These are phyloP conservation scores for Andricus quercusramuli DNA, from an alignment of 2,888 invertebrate species.

Conservation along the genomic window DNA sequence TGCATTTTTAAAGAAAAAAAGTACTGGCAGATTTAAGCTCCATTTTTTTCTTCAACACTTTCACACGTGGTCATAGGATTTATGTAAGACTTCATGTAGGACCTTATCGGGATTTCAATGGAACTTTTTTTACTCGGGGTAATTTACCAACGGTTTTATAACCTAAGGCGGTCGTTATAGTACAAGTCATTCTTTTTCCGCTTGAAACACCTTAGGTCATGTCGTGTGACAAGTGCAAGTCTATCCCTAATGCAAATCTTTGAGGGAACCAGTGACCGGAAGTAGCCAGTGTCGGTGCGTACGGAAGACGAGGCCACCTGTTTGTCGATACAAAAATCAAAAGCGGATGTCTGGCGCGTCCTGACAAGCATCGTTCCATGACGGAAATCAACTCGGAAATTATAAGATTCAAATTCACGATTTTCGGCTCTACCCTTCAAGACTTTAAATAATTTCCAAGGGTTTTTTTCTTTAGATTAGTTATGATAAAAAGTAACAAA, in stretches of 20 bases:
- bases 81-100: too few relatives aligned
- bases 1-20: too few relatives aligned
- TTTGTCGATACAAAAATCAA: slow-evolving; percentile 72
- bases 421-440: background rate
- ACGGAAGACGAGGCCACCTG: slow-evolving; percentile 61
- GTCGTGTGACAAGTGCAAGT: slow-evolving; percentile 53
- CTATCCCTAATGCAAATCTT: slow-evolving; percentile 68
- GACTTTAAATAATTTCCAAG: background rate
- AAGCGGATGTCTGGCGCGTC: slow-evolving; percentile 75
- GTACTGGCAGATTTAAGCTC: too few relatives aligned
- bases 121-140: too few relatives aligned
- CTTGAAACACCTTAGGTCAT: slow-evolving; percentile 23
- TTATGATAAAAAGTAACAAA: slow-evolving; percentile 41
- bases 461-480: background rate
- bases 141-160: too few relatives aligned
- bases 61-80: too few relatives aligned
- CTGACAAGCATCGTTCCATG: slow-evolving; percentile 69
- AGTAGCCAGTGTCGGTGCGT: slow-evolving; percentile 63
- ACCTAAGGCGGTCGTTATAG: background rate
- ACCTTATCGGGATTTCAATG: too few relatives aligned
- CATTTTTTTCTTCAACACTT: too few relatives aligned
- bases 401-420: slow-evolving; percentile 34
- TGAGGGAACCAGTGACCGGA: slow-evolving; percentile 66
- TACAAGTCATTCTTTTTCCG: background rate
- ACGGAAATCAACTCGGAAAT: slow-evolving; percentile 52